Conservation (phyloP, 1,140 invertebrate species). For the Hetaerina americana region DNA sequence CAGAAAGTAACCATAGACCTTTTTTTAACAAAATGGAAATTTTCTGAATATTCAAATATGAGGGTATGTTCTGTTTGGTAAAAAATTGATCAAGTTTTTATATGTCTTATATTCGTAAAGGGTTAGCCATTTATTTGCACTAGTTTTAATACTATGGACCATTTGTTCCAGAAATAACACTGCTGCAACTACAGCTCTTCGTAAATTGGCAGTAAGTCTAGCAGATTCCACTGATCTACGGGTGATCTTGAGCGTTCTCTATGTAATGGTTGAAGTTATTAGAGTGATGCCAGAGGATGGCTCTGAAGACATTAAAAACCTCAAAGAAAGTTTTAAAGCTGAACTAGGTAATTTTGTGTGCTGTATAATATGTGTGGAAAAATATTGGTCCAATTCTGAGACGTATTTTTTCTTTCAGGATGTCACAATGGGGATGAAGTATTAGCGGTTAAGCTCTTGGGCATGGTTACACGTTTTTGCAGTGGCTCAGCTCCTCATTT, state of each 20-base stretch:
- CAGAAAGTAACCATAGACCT: too few relatives aligned
- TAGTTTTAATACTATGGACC: too few relatives aligned
- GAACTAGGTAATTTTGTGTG: conserved; percentile 52
- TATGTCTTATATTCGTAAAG: too few relatives aligned
- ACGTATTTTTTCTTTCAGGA: conserved; percentile 19
- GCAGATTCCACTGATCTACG: conserved; percentile 84
- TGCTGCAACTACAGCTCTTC: conserved; percentile 57
- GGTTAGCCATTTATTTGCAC: too few relatives aligned
- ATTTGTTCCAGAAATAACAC: conserved; percentile 60
- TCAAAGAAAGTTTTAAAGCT: conserved; percentile 60
- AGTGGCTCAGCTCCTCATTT: conserved; percentile 88
- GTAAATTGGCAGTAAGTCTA: conserved; percentile 79
- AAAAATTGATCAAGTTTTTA: too few relatives aligned
- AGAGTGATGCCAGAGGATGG: conserved; percentile 28
- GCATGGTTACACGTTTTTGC: conserved; percentile 91
- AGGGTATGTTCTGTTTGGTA: too few relatives aligned
- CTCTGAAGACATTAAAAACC: conserved; percentile 49
- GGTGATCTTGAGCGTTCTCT: conserved; percentile 83
- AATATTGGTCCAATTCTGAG: conserved; percentile 4
- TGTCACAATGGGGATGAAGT: conserved; percentile 58
- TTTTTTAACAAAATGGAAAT: too few relatives aligned
- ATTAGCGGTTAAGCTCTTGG: conserved; percentile 73
- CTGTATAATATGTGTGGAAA: neutral
- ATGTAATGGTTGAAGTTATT: conserved; percentile 82
- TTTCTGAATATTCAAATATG: too few relatives aligned